Conservation (phyloP, 2,888 invertebrate genomes). For the Peribatodes rhomboidaria region DNA sequence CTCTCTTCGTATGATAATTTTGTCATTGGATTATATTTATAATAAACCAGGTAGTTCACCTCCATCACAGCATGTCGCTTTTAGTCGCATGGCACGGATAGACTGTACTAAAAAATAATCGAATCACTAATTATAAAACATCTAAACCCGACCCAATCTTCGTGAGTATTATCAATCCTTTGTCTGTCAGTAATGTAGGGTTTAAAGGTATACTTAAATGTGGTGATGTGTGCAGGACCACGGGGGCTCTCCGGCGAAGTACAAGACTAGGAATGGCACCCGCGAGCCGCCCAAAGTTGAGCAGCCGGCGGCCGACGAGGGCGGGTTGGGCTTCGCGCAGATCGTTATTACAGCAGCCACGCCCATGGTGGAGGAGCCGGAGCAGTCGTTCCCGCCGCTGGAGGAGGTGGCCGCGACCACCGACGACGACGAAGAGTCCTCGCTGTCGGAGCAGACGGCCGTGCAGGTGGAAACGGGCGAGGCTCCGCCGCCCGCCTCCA, state of each 20-base stretch:
- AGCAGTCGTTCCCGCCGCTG: constrained; percentile 91
- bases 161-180: neutral
- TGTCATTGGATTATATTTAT: constrained; percentile 5
- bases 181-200: neutral
- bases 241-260: constrained; percentile 56
- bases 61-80: constrained; percentile 37
- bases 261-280: constrained; percentile 53
- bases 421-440: constrained; percentile 77
- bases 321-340: constrained; percentile 93
- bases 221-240: constrained; percentile 49
- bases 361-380: constrained; percentile 95
- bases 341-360: constrained; percentile 98
- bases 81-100: constrained; percentile 29
- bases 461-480: constrained; percentile 86
- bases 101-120: neutral
- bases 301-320: constrained; percentile 77
- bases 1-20: constrained; percentile 2
- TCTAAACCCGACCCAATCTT: neutral
- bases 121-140: neutral
- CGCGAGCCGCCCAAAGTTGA: constrained; percentile 64
- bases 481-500: constrained; percentile 86
- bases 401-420: constrained; percentile 56
- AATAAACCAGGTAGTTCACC: constrained; percentile 26
- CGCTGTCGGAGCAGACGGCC: constrained; percentile 81
- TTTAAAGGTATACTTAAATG: neutral